A percentile compares a stretch with the other conserved stretches of the same genome.
Conservation (phyloP, 2,888 invertebrate species). For the Cataglyphis albicans region DNA sequence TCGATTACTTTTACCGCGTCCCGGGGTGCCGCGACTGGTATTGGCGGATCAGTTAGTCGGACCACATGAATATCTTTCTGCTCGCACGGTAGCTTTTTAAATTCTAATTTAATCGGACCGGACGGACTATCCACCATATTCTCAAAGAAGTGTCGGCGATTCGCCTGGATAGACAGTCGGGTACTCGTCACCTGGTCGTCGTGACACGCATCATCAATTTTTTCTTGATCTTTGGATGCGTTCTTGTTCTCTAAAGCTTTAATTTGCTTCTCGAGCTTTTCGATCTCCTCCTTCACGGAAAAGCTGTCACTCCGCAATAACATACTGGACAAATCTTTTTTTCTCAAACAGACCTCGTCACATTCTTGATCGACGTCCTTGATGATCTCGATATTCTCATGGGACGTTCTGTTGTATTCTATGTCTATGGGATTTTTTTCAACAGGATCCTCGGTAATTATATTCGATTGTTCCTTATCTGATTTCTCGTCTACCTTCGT, state of each 20-base stretch:
- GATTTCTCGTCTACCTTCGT: not conserved
- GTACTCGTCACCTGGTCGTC: conserved; percentile 47
- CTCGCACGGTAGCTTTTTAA: conserved; percentile 80
- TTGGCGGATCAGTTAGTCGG: conserved; percentile 77
- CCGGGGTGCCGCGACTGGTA: conserved; percentile 68
- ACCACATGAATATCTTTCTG: conserved; percentile 81
- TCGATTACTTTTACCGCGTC: conserved; percentile 85
- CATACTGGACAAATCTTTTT: conserved; percentile 69
- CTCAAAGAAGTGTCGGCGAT: conserved; percentile 80
- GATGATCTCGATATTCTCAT: conserved; percentile 87
- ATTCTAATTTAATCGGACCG: conserved; percentile 77
- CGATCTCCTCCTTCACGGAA: conserved; percentile 83
- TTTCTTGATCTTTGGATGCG: conserved; percentile 57
- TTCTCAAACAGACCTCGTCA: conserved; percentile 83
- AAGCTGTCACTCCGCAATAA: conserved; percentile 80
- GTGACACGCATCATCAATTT: conserved; percentile 57
- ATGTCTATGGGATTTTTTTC: conserved; percentile 48
- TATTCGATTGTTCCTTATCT: not conserved
- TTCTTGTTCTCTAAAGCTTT: conserved; percentile 78
- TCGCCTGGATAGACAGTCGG: conserved; percentile 78
- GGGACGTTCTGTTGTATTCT: conserved; percentile 82
- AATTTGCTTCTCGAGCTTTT: conserved; percentile 83
- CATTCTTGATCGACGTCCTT: conserved; percentile 85
- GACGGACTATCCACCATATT: conserved; percentile 74
- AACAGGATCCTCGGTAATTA: not conserved